Percentiles rank a stretch among this genome's conserved stretches.
phyloP scores from a whole-genome alignment of 2,888 invertebrate species.

The Drosophila kuntzei region DNA sequence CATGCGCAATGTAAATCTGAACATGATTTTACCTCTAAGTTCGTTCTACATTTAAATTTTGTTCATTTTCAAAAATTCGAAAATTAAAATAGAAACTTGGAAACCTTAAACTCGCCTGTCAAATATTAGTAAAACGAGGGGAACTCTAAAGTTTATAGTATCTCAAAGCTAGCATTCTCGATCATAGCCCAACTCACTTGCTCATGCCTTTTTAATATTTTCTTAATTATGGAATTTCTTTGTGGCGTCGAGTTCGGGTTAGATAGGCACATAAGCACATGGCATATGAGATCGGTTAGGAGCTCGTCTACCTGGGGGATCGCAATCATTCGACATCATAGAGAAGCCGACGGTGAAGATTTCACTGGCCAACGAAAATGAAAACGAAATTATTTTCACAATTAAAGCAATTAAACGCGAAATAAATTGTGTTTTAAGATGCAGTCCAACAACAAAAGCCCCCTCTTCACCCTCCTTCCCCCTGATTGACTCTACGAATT shows the following conservation, averaged over 20 bases:
- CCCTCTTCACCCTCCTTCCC: neutral
- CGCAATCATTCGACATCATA: constrained; percentile 47
- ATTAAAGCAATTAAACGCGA: constrained; percentile 80
- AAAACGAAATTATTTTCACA: constrained; percentile 81
- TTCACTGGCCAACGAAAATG: constrained; percentile 75
- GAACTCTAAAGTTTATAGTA: neutral
- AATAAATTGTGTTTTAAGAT: constrained; percentile 72
- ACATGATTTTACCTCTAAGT: too few species aligned
- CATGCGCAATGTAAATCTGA: too few species aligned
- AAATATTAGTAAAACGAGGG: too few species aligned
- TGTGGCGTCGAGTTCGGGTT: constrained; percentile 3
- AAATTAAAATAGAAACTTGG: too few species aligned
- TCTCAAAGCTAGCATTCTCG: neutral
- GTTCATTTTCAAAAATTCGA: too few species aligned
- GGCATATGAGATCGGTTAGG: constrained; percentile 21
- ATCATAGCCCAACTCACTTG: too few species aligned
- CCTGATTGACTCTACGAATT: neutral
- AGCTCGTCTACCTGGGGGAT: constrained; percentile 51
- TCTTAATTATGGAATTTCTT: constrained; percentile 4
- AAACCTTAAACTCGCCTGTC: too few species aligned
- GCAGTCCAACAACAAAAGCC: constrained; percentile 46
- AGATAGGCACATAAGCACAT: constrained; percentile 20
- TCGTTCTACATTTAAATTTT: too few species aligned
- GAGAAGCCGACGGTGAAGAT: constrained; percentile 53
- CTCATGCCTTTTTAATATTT: neutral